Base-by-base conservation (phyloP, 1,140 invertebrate species). In the Calycopis cecrops region DNA sequence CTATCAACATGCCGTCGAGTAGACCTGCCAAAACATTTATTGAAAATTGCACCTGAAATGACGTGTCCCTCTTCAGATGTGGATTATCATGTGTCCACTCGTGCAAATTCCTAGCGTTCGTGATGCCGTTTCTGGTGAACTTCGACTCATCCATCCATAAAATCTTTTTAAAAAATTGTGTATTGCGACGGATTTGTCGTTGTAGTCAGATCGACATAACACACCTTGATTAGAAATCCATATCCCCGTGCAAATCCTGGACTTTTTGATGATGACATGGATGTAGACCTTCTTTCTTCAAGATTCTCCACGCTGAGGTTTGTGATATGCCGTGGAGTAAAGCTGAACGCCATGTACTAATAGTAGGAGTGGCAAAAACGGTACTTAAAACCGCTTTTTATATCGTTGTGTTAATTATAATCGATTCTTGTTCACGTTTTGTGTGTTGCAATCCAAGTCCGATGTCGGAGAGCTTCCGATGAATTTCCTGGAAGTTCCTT, bases 141-240 rank as follows among this genome's bases (percentile, higher is more conserved):
- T 34, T 21, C 7, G 33, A n/a, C 12, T 54, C 28, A 28, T 47
- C 28, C 28, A 47, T 54, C 52, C 42, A 54, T 14, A 54, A 21
- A 40, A 51, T 51, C 9, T n/a, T 50, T 55, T 54, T 57, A 11
- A 48, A 38, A 33, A 57, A 62, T 9, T 62, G 16, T 42, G 55
- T 50, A 48, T 57, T 48, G 9, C 44, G 28, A 47, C 55, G 42
- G 8, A 11, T 53, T 55, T 62, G 55, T 42, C 48, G 51, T 50
- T 40, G 28, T 21, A 63, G 52, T 52, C 57, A 63, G 21, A 57
- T 35, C n/a, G 54, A 63, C 12, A 63, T 57, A 0, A 60, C 48
- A 28, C 37, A 63, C 62, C 57, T 59, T 56, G 55, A 47, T 10
- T 35, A 51, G 3, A 14, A 11, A 12, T 63, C 57, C 1, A 57